Evolutionary conservation across 2,113 vertebrate species (phyloP), one percentile per base, ranked within the genome.

Genomic region (Coracopsis vasa): DNA sequence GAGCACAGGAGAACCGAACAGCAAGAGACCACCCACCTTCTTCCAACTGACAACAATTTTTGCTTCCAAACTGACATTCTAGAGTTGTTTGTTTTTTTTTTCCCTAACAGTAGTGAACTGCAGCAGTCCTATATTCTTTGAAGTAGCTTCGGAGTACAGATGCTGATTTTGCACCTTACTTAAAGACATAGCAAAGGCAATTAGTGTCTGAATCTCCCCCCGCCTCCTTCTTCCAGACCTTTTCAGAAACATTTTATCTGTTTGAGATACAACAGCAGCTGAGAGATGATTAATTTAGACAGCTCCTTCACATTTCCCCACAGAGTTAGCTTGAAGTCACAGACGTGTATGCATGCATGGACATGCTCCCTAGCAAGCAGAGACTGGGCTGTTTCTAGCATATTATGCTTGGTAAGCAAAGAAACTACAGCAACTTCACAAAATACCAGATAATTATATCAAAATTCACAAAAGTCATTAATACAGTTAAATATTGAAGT

Each of bases 81-180:
- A 1, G 21, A 9, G 33, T 58, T 58, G 54, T 1, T 4, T 29
- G 0, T 20, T 47, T 39, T 54, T 79, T 56, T 13, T 19, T 50
- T 13, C 54, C 56, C 58, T 58, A 69, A 23, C 31, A 81, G 28
- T 25, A 53, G 27, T 56, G 48, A 77, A 37, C 23, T 67, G 33
- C 11, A 72, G 23, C 13, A 88, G 35, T 28, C 10, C 6, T 88
- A 27, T 86, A 7, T 35, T 50, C 65, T 87, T 86, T 60, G 20
- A 84, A 65, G 39, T 13, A 23, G 60, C 64, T 77, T 83, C 80
- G 31, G 29, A 70, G 11, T 56, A 70, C 11, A 33, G n/a, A 80
- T n/a, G 11, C 28, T 71, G 62, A 94, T 78, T 86, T 86, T 87
- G 61, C 77, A 51, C 29, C 14, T 90, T 60, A 44, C 42, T 92